Base-by-base conservation (phyloP, 2,113 vertebrate species). In the Ailuropoda melanoleuca region DNA sequence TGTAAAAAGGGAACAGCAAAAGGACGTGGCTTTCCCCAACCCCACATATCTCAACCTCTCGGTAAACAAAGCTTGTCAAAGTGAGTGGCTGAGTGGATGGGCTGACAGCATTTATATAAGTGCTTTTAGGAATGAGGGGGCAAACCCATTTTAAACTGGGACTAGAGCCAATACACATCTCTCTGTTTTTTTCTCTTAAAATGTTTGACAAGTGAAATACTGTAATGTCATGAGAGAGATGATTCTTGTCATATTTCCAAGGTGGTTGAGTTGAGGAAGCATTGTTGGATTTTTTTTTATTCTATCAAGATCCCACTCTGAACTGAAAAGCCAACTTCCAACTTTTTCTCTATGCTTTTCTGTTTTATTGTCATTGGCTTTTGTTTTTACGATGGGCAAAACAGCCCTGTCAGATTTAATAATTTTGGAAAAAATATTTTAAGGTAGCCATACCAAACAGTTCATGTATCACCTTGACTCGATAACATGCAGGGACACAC, bases 81-180 rank as follows among this genome's bases (percentile, higher is more conserved):
- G 11, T 4, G 2, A 10, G n/a, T 3, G 7, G 24, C n/a, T 14
- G 1, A 4, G 10, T 14, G 8, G 21, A 29, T 13, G n/a, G 26
- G 23, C 29, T 66, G 29, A n/a, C 11, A 39, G 26, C 21, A 46
- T 75, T 66, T 43, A 9, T 43, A 24, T 21, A n/a, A 12, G 4
- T 14, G 18, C 34, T 37, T 60, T 34, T 19, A 34, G 56, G 14
- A 58, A 78, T 48, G 48, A 78, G 43, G n/a, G 21, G 64, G n/a
- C 48, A 86, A 43, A 8, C 23, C 24, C 0, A 15, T 13, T 43
- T 89, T 14, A 48, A 80, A 37, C 17, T 60, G 78, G 39, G 26
- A 48, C 34, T 89, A 31, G 9, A 75, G 62, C 75, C 91, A 95
- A n/a, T 8, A n/a, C 8, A 19, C 4, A 8, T 53, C 23, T 81